phyloP scores from a whole-genome alignment of 2,888 invertebrate species.

The Sinohyriopsis cumingii region DNA sequence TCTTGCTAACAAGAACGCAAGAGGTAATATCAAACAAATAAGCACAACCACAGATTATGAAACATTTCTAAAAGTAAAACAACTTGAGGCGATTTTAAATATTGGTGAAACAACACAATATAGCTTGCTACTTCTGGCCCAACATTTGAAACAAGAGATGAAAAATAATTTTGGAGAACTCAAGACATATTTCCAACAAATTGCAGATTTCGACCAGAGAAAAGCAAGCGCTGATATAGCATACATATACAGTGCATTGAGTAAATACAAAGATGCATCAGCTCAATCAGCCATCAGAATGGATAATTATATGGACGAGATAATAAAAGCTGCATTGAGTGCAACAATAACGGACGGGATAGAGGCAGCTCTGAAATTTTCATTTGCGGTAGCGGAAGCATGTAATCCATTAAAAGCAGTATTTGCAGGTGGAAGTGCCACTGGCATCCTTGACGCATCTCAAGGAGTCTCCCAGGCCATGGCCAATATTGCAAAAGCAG shows the following conservation, averaged over 20 bases:
- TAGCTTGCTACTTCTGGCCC: neutral
- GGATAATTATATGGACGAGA: neutral
- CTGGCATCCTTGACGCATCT: too few species aligned
- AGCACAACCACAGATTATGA: too few species aligned
- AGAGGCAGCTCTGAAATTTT: neutral
- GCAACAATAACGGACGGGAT: neutral
- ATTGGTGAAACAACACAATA: too few species aligned
- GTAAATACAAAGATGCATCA: neutral
- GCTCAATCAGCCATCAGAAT: neutral
- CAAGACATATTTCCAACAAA: conserved; percentile 1
- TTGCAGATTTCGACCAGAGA: neutral
- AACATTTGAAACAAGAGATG: neutral
- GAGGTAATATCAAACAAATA: too few species aligned
- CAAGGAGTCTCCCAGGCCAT: too few species aligned
- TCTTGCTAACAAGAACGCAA: too few species aligned
- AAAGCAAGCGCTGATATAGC: neutral
- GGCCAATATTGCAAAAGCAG: too few species aligned
- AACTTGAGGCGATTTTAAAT: too few species aligned
- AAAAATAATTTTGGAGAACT: neutral
- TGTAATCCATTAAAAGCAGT: too few species aligned
- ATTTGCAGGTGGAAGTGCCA: too few species aligned
- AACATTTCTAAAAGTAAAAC: too few species aligned
- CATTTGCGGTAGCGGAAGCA: too few species aligned
- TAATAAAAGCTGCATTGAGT: neutral
- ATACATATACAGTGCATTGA: neutral